Conservation (phyloP, 1,140 invertebrate genomes). For the Brachionus koreanus region DNA sequence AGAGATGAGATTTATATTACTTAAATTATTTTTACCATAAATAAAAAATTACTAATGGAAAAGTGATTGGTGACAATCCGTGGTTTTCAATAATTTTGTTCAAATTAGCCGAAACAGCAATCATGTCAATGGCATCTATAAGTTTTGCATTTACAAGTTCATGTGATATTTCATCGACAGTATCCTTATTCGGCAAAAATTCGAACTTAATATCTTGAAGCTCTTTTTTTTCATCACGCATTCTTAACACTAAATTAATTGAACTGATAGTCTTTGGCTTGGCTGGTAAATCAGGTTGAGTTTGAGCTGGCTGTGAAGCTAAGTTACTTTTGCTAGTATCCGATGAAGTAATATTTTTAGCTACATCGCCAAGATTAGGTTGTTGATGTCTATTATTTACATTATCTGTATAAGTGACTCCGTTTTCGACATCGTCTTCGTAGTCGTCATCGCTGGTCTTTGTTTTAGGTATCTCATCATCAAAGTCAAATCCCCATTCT, state of each 20-base stretch:
- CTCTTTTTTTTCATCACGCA: constrained; percentile 42
- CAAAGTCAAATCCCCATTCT: constrained; percentile 42
- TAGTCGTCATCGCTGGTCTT: not conserved
- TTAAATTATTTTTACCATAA: not conserved
- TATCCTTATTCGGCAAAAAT: constrained; percentile 20
- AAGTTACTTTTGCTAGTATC: not conserved
- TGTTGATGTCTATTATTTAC: not conserved
- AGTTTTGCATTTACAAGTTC: constrained; percentile 43
- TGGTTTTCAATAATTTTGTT: constrained; percentile 15
- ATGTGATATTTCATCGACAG: constrained; percentile 22
- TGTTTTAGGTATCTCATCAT: not conserved
- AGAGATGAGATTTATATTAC: constrained; percentile 46
- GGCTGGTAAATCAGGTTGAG: not conserved
- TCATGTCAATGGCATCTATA: constrained; percentile 38
- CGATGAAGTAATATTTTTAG: not conserved
- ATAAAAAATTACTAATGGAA: constrained; percentile 5
- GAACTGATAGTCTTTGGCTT: not conserved
- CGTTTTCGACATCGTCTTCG: not conserved
- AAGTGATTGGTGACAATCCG: constrained; percentile 10
- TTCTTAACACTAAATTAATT: constrained; percentile 30
- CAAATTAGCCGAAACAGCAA: constrained; percentile 34
- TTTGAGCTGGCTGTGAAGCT: not conserved
- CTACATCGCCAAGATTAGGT: not conserved
- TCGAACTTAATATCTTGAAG: constrained; percentile 45
- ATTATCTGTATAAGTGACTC: constrained; percentile 15